Conservation (phyloP, 1,140 invertebrate species). For the Zaprionus ornatus region DNA sequence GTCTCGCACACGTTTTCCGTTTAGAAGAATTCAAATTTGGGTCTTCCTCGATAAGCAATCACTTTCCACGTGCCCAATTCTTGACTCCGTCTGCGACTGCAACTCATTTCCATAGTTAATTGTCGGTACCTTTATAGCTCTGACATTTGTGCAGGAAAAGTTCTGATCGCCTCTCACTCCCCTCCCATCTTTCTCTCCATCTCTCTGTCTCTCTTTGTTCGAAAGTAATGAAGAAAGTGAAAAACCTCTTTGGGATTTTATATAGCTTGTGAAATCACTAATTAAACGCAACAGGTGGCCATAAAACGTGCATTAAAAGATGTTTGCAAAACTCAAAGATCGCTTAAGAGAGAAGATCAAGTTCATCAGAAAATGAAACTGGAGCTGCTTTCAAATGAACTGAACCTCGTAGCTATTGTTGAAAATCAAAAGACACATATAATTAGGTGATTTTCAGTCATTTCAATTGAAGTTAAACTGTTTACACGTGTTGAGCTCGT, state of each 20-base stretch:
- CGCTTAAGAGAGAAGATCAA: conserved; percentile 5
- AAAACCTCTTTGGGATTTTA: not conserved
- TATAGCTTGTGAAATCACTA: conserved; percentile 14
- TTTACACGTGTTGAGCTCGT: not conserved
- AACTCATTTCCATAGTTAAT: conserved; percentile 70
- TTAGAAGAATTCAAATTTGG: conserved; percentile 22
- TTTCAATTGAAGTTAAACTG: not conserved
- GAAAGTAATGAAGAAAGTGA: conserved; percentile 40
- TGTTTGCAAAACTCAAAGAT: conserved; percentile 10
- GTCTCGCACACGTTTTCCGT: conserved; percentile 12
- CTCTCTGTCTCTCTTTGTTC: conserved; percentile 22
- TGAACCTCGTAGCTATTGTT: not conserved
- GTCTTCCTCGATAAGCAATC: conserved; percentile 57
- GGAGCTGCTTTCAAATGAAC: not conserved
- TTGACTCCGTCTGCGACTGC: not conserved
- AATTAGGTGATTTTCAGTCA: not conserved
- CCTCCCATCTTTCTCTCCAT: not conserved
- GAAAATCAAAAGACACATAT: not conserved
- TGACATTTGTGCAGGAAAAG: conserved; percentile 43
- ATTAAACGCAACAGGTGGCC: conserved; percentile 6
- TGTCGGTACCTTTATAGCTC: conserved; percentile 15
- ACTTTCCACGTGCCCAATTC: conserved; percentile 73
- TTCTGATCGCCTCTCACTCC: not conserved
- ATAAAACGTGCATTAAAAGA: not conserved
- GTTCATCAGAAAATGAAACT: conserved; percentile 8